phyloP scores from a whole-genome alignment of 2,888 invertebrate genomes.

The Morpho helenor region DNA sequence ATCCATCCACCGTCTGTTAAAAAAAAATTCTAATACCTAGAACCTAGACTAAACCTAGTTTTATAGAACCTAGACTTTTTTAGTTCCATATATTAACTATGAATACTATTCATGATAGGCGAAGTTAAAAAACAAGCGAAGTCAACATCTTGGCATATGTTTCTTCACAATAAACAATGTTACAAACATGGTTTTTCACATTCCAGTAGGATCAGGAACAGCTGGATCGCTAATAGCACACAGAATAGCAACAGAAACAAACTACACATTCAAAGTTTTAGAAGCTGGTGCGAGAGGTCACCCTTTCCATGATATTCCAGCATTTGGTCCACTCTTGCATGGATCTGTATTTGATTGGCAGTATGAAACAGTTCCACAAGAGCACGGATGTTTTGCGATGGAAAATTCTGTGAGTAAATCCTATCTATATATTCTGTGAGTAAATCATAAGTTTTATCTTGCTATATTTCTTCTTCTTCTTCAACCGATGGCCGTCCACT shows the following conservation, averaged over 20 bases:
- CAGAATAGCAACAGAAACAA: constrained; percentile 76
- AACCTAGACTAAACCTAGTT: no score
- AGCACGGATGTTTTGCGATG: constrained; percentile 80
- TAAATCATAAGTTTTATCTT: no score
- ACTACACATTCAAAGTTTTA: constrained; percentile 79
- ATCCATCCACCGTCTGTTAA: no score
- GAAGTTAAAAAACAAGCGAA: no score
- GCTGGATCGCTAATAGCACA: constrained; percentile 84
- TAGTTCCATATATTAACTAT: no score
- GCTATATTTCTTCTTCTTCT: no score
- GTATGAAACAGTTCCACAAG: constrained; percentile 82
- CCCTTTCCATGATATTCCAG: constrained; percentile 80
- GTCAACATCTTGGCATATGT: neutral
- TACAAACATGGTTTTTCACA: constrained; percentile 13
- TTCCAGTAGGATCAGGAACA: constrained; percentile 85
- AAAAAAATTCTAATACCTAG: no score
- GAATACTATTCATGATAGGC: no score
- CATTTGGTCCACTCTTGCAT: constrained; percentile 82
- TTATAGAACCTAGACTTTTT: no score
- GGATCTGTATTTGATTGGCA: constrained; percentile 85
- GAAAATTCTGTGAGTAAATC: constrained; percentile 63
- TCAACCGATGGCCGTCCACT: no score
- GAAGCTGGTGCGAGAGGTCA: constrained; percentile 83
- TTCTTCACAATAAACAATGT: neutral
- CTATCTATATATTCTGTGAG: no score